A percentile compares a stretch with the other conserved stretches of the same genome.
Evolutionary conservation across 2,888 invertebrate genomes (phyloP).

Genomic region (Caenorhabditis uteleia): DNA sequence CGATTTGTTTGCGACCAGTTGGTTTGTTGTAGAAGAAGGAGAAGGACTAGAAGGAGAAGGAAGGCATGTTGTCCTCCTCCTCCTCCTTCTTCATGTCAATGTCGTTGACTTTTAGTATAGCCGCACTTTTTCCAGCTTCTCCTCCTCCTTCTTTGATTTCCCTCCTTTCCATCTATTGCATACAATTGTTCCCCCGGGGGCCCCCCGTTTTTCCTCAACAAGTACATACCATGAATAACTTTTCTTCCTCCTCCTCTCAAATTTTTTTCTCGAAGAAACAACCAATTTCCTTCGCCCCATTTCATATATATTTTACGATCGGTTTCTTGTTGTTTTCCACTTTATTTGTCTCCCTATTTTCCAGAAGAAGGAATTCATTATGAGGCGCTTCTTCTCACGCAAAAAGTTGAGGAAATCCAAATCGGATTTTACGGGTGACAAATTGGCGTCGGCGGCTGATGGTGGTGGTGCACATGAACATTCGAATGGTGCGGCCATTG

Average conservation of each 20-base stretch:
- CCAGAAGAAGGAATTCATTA: constrained; percentile 6
- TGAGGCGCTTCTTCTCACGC: constrained; percentile 54
- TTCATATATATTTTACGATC: neutral
- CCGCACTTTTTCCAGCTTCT: no score
- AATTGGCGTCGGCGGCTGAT: constrained; percentile 8
- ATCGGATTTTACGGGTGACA: constrained; percentile 47
- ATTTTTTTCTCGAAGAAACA: neutral
- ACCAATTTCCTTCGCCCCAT: constrained; percentile 2
- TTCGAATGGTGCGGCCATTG: constrained; percentile 14
- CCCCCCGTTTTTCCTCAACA: constrained; percentile 18
- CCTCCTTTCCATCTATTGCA: no score
- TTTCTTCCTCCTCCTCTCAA: no score
- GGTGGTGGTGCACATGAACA: constrained; percentile 8
- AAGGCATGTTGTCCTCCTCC: no score
- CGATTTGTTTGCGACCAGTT: no score
- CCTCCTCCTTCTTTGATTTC: no score
- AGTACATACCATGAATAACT: constrained; percentile 21
- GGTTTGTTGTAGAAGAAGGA: no score
- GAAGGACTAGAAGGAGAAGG: no score
- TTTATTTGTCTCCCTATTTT: constrained; percentile 3
- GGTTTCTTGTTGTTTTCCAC: constrained; percentile 1
- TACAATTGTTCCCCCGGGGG: constrained; percentile 30
- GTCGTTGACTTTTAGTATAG: no score
- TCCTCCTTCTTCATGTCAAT: no score
- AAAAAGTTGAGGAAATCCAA: constrained; percentile 56